Conservation (phyloP, 2,888 invertebrate genomes). For the Chrysodeixis includens region DNA sequence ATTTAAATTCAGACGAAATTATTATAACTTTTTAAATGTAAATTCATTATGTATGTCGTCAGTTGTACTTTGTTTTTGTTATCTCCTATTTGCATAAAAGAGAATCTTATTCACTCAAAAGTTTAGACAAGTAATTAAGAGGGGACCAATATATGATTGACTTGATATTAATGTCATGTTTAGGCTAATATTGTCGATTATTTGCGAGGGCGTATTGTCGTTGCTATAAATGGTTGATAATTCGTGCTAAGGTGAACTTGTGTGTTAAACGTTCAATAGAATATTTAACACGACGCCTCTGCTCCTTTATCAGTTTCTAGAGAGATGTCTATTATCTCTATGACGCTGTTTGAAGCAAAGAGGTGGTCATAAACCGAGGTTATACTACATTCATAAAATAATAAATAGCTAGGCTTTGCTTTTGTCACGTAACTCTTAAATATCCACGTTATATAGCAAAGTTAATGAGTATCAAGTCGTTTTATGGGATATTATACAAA, state of each 20-base stretch:
- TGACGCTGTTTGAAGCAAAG: slow-evolving; percentile 3
- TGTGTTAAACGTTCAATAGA: slow-evolving; percentile 66
- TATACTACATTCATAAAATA: slow-evolving; percentile 26
- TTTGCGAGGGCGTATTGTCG: slow-evolving; percentile 70
- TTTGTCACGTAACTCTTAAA: slow-evolving; percentile 17
- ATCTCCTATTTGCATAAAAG: no score
- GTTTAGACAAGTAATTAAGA: slow-evolving; percentile 11
- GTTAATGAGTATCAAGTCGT: slow-evolving; percentile 26
- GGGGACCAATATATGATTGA: slow-evolving; percentile 28
- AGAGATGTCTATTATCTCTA: slow-evolving; percentile 37
- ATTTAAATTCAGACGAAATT: background rate
- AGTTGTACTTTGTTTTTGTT: no score
- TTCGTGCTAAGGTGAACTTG: slow-evolving; percentile 80
- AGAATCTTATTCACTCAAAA: background rate
- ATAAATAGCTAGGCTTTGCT: slow-evolving; percentile 26
- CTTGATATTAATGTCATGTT: slow-evolving; percentile 41
- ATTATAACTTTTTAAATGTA: background rate
- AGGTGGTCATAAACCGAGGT: slow-evolving; percentile 18
- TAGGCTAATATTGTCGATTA: slow-evolving; percentile 57
- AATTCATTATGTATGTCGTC: background rate
- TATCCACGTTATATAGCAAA: slow-evolving; percentile 23
- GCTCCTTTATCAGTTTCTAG: slow-evolving; percentile 52
- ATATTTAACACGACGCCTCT: slow-evolving; percentile 74
- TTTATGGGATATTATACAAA: slow-evolving; percentile 27
- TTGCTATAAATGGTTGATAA: slow-evolving; percentile 69